Evolutionary conservation across 2,113 vertebrate genomes (phyloP), one percentile per base, ranked within the genome.

Genomic region (Cochlearius cochlearius): DNA sequence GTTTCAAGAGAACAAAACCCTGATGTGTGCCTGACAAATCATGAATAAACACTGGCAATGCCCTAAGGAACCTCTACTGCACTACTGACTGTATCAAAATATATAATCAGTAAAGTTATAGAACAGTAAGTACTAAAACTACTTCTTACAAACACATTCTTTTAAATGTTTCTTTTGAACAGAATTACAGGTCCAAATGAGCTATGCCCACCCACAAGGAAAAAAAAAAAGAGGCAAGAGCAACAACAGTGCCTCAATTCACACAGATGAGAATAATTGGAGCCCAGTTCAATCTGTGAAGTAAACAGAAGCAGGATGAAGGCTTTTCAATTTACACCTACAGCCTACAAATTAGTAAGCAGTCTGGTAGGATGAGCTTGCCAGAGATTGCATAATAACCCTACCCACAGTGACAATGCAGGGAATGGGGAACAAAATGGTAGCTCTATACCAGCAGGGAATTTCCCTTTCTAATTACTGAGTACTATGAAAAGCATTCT

Each of bases 331-430:
- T 96, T 96, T 94, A 93, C 85, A 96, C 95, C 96, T 96, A 88
- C 96, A 95, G 96, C 95, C 96, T 96, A 95, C 95, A 94, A 94
- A 96, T 96, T 92, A 95, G 94, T 73, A 53, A 92, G 93, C 75
- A 95, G 90, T 77, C 96, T 94, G 93, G 58, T 92, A 80, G 85
- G 78, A 90, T 76, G 85, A 93, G 78, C 64, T 59, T 95, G 92
- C 92, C 93, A 96, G 82, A 73, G 71, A 90, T 91, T 96, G 88
- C 95, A 96, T 95, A 96, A 97, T 90, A 92, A 92, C 75, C 75
- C 50, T 88, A 73, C 63, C 82, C 93, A 88, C 75, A 80, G 75
- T 41, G 87, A 92, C 88, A 96, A 88, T 88, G 79, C 88, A 86
- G 72, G 64, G 69, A 87, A 85, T 0, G 3, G 56, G 43, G 69